Base-by-base conservation (phyloP, 1,140 invertebrate genomes). In the Nasonia giraulti region DNA sequence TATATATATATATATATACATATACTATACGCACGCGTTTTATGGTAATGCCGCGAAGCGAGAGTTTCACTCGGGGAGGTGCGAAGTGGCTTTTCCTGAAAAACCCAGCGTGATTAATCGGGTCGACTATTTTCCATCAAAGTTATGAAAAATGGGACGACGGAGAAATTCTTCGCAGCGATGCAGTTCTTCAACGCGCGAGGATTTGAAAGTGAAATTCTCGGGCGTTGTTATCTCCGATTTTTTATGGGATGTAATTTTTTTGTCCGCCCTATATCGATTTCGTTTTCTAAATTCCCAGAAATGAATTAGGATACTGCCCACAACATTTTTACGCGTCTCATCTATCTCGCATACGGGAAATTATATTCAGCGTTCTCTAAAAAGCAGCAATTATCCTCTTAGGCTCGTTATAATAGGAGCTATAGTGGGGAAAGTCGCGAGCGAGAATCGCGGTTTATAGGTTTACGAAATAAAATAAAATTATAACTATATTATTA, bases 401-500 rank as follows among this genome's bases (percentile, higher is more conserved):
- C 5, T 31, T 71, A 27, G 5, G 69, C 14, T 71, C 62, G 62
- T 23, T 66, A 17, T 20, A 37, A 37, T 37, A 37, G 33, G 62
- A 10, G 40, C 68, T 23, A 27, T 1, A 14, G 17, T 5, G 20
- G 73, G 73, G 33, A 74, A 74, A 74, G 73, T 74, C 2, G 73
- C 23, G 55, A 14, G 50, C 14, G 73, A 40, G 20, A 74, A 74
- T 74, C 73, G 73, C 73, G 73, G 73, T 74, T 74, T 74, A 37
- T 37, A 74, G 73, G 73, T 74, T 74, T 37, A 74, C 33, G 33
- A 40, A 74, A 74, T 74, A 74, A 40, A 74, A 74, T 37, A 40
- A 74, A 40, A 74, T 74, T 74, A 37, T 74, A 74, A 37, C 33
- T 20, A 40, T 74, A 74, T 40, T 74, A 74, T 74, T 74, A 74